phyloP scores from a whole-genome alignment of 2,797 vertebrate species.

The Liasis olivaceus region DNA sequence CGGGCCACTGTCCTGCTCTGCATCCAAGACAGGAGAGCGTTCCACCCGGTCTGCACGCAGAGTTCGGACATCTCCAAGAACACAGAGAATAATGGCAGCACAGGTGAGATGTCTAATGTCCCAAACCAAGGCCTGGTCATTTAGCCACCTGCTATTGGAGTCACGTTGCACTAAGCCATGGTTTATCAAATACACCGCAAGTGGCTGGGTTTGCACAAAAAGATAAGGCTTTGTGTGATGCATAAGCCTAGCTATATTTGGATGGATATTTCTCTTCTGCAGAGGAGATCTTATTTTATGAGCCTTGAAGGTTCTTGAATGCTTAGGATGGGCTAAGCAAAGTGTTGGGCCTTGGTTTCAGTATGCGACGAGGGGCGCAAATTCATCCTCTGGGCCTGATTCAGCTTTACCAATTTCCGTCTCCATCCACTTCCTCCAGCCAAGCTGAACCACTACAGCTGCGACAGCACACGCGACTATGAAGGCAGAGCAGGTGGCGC shows the following conservation, averaged over 20 bases:
- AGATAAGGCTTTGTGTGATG: background rate
- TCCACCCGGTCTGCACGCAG: slow-evolving; percentile 66
- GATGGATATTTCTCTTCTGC: background rate
- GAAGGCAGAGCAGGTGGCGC: slow-evolving; percentile 39
- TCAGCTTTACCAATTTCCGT: accelerated
- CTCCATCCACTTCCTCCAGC: slow-evolving; percentile 64
- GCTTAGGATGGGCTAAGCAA: background rate
- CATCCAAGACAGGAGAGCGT: slow-evolving; percentile 76
- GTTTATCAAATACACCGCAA: background rate
- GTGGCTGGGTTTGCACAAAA: background rate
- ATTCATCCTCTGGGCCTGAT: no score
- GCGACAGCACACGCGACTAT: slow-evolving; percentile 66
- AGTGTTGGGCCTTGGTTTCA: background rate
- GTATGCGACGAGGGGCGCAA: background rate
- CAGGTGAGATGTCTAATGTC: slow-evolving; percentile 72
- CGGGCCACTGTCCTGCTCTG: slow-evolving; percentile 83
- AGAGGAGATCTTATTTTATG: background rate
- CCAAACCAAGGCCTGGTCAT: background rate
- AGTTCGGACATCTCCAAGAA: slow-evolving; percentile 73
- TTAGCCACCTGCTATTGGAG: background rate
- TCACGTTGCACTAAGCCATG: background rate
- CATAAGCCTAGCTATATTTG: background rate
- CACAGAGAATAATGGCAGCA: slow-evolving; percentile 78
- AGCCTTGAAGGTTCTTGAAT: background rate
- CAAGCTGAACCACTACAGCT: slow-evolving; percentile 77